Conservation (phyloP, 2,888 invertebrate species). For the Coremacera marginata region DNA sequence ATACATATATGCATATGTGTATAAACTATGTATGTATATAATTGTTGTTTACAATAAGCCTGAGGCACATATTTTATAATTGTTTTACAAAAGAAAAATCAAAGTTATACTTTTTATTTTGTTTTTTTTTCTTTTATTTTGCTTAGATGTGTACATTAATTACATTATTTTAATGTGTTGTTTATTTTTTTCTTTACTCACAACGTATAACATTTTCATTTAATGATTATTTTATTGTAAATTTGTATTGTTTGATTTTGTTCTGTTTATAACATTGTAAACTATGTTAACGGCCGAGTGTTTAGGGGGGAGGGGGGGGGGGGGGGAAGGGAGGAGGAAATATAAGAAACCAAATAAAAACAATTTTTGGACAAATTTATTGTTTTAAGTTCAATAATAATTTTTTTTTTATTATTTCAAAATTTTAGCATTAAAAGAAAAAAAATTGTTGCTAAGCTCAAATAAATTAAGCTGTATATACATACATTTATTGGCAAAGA, state of each 20-base stretch:
- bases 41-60: slow-evolving; percentile 57
- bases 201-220: slow-evolving; percentile 9
- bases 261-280: too few relatives aligned
- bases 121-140: background rate
- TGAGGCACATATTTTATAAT: slow-evolving; percentile 60
- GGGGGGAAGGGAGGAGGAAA: too few relatives aligned
- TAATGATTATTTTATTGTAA: slow-evolving; percentile 25
- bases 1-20: slow-evolving; percentile 31
- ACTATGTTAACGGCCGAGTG: too few relatives aligned
- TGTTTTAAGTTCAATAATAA: too few relatives aligned
- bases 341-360: too few relatives aligned
- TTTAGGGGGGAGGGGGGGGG: too few relatives aligned
- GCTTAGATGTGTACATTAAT: background rate
- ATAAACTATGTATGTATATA: slow-evolving; percentile 46
- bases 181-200: slow-evolving; percentile 26
- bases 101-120: slow-evolving; percentile 25
- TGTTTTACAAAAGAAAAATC: slow-evolving; percentile 32
- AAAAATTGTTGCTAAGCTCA: too few relatives aligned
- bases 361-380: too few relatives aligned
- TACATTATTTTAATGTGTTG: slow-evolving; percentile 17
- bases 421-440: too few relatives aligned
- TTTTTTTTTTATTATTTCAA: too few relatives aligned
- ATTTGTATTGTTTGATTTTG: slow-evolving; percentile 27
- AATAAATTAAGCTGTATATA: too few relatives aligned
- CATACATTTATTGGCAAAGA: too few relatives aligned